Percentiles rank a stretch among this genome's conserved stretches.
Evolutionary conservation across 2,797 vertebrate species (phyloP).

Genomic region (Halcyon badia): DNA sequence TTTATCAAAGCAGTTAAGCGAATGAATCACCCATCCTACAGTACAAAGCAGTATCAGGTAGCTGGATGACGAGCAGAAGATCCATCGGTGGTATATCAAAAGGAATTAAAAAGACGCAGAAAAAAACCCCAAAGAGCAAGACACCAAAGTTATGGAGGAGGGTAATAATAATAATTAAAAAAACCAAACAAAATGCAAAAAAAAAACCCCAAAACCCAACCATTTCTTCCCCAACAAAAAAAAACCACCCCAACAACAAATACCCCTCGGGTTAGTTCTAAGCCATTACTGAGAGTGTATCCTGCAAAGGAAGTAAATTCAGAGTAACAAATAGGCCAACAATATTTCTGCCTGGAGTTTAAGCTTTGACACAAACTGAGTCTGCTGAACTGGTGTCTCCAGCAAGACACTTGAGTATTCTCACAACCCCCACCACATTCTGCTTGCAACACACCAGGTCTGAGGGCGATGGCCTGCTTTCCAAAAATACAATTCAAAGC

Average conservation of each 20-base stretch:
- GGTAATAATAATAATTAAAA: not conserved
- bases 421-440: not conserved
- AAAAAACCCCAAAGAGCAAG: not conserved
- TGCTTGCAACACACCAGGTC: not conserved
- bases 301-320: not conserved
- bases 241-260: not conserved
- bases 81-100: not conserved
- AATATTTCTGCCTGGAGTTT: not conserved
- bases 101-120: not conserved
- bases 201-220: too few relatives aligned
- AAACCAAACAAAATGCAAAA: too few relatives aligned
- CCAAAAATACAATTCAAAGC: conserved; percentile 44
- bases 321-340: not conserved
- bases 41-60: not conserved
- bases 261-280: not conserved
- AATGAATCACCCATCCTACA: not conserved
- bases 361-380: not conserved
- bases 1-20: not conserved
- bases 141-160: not conserved
- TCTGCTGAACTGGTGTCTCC: not conserved
- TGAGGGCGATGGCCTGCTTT: conserved; percentile 24
- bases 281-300: not conserved
- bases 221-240: not conserved
- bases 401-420: not conserved
- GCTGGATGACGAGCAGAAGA: not conserved